Conservation (phyloP, 1,140 invertebrate species). For the Aradophagus sp. region DNA sequence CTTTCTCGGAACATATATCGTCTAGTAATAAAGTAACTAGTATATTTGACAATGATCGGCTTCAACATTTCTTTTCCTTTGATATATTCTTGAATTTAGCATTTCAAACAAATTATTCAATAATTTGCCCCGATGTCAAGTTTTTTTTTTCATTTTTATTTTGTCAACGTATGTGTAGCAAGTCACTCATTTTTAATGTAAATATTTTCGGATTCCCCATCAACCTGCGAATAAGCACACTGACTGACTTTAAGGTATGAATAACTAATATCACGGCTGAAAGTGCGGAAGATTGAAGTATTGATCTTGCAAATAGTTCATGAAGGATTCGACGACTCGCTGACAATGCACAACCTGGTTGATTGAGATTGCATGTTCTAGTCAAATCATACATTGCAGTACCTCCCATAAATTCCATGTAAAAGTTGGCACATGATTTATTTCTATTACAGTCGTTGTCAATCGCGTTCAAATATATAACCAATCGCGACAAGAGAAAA, state of each 20-base stretch:
- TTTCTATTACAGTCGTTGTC: constrained; percentile 46
- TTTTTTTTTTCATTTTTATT: too few species aligned
- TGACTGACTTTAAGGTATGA: constrained; percentile 18
- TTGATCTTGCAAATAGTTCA: constrained; percentile 46
- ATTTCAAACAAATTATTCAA: too few species aligned
- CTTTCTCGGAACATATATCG: too few species aligned
- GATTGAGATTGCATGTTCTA: constrained; percentile 29
- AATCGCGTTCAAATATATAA: constrained; percentile 36
- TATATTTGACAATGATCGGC: too few species aligned
- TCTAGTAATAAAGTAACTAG: too few species aligned
- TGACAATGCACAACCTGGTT: constrained; percentile 23
- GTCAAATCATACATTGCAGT: constrained; percentile 26
- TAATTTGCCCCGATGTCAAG: too few species aligned
- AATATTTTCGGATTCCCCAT: neutral
- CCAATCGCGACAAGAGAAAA: constrained; percentile 28
- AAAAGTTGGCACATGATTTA: constrained; percentile 49
- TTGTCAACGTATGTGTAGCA: too few species aligned
- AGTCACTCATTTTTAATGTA: too few species aligned
- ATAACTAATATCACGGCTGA: constrained; percentile 36
- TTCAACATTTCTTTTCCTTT: too few species aligned
- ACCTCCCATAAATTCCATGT: constrained; percentile 39
- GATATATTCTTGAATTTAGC: too few species aligned
- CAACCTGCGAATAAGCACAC: constrained; percentile 14
- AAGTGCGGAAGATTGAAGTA: constrained; percentile 38
- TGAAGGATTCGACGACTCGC: constrained; percentile 24